Conservation (phyloP, 2,113 vertebrate species). For the Neotoma lepida region DNA sequence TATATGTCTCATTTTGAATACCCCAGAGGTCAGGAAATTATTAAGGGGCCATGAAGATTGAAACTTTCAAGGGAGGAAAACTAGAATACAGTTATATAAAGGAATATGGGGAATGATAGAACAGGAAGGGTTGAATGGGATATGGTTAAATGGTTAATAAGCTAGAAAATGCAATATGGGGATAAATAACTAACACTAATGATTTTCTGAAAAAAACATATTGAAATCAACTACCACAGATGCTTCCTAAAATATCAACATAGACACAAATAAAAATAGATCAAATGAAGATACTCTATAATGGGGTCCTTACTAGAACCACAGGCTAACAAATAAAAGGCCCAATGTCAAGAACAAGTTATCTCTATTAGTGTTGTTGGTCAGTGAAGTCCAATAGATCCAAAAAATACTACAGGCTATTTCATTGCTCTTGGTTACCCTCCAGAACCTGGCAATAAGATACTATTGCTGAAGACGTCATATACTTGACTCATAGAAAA, state of each 20-base stretch:
- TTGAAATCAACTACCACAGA: background rate
- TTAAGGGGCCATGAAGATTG: fast-evolving
- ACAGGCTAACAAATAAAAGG: background rate
- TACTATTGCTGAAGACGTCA: background rate
- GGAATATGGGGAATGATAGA: too few species aligned
- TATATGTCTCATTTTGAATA: background rate
- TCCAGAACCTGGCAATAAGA: background rate
- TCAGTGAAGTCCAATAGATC: background rate
- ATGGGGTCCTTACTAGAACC: background rate
- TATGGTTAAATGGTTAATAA: background rate
- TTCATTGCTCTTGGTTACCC: background rate
- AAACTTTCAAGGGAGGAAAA: background rate
- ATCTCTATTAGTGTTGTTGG: background rate
- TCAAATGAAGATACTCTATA: background rate
- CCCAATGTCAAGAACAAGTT: background rate
- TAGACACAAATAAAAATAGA: background rate
- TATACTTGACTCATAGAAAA: background rate
- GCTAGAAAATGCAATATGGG: background rate
- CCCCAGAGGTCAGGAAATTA: background rate
- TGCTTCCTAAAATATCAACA: background rate
- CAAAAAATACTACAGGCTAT: background rate
- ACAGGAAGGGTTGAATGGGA: background rate
- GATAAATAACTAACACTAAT: background rate
- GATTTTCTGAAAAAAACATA: background rate
- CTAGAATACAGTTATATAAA: background rate